These are phyloP conservation scores for Temnothorax curvispinosus DNA, from an alignment of 1,140 invertebrate species.

Conservation along the genomic window DNA sequence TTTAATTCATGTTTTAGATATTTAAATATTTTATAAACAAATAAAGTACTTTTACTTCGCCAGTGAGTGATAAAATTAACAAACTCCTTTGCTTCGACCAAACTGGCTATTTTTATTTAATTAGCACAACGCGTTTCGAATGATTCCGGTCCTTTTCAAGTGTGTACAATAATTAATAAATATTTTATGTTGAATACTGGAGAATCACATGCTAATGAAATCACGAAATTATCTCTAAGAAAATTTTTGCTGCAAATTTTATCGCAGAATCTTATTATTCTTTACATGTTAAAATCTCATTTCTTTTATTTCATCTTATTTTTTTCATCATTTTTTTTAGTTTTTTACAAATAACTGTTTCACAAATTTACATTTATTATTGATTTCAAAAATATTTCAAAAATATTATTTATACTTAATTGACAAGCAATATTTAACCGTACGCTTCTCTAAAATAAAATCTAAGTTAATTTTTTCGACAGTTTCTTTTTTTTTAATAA, in stretches of 20 bases:
- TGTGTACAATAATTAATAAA: no score
- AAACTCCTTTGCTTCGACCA: no score
- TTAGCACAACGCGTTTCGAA: no score
- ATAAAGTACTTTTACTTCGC: no score
- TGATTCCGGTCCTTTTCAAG: no score
- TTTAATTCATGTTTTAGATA: background rate
- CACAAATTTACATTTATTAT: background rate
- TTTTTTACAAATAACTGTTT: background rate
- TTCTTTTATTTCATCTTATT: background rate
- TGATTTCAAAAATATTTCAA: no score
- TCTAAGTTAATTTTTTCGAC: background rate
- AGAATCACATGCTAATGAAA: background rate
- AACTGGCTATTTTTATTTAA: no score
- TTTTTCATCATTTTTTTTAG: no score
- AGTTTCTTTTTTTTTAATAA: background rate
- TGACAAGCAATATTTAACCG: background rate
- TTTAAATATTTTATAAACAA: background rate
- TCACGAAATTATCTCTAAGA: background rate
- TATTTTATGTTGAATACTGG: background rate
- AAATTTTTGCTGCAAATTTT: background rate
- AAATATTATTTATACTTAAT: background rate
- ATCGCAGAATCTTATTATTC: background rate
- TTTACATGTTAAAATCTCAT: background rate
- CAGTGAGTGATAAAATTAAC: no score
- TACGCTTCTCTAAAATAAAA: background rate